Base-by-base conservation (phyloP, 2,797 vertebrate genomes). In the Adelosebastes latens region DNA sequence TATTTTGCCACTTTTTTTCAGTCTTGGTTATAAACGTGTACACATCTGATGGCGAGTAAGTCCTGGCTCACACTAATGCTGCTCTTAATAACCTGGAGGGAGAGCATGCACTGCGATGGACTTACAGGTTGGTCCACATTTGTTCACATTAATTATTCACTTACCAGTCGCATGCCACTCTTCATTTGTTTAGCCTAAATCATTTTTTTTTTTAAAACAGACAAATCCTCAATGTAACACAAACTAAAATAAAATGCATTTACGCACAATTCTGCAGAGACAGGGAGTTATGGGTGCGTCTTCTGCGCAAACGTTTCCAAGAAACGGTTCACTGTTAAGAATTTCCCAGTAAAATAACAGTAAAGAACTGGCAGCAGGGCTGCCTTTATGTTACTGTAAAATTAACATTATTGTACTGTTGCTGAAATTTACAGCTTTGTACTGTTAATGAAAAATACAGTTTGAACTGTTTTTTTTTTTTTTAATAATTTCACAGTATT, bases 41-140 rank as follows among this genome's bases (percentile, higher is more conserved):
- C 3, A 12, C 52, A 25, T n/a, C 25, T 24, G 46, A 92, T 93
- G 90, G 84, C 77, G 22, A 61, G 2, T 52, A 81, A 63, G 64
- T 53, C 1, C 20, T 20, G 42, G 27, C 1, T 72, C 20, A 10
- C 60, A 24, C 64, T 87, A 31, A 63, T 93, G 79, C 69, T 92
- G 42, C 69, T 93, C 22, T 8, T 88, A 1, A 1, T 90, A 6
- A 67, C 14, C 55, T 84, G 79, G 72, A 70, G 14, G 53, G 71
- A 63, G 16, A 49, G 8, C 55, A 5, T 14, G 39, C 49, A 24
- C 1, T 83, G 77, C 75, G 31, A 1, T 13, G 81, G 53, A 34
- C 4, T 88, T 0, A 56, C 72, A 80, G 93, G 92, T 91, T 63
- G 3, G 85, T 80, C 7, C 14, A 31, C 0, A 34, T 52, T 64